Evolutionary conservation across 2,113 vertebrate genomes (phyloP), one percentile per base, ranked within the genome.

Genomic region (Pygoscelis antarcticus): DNA sequence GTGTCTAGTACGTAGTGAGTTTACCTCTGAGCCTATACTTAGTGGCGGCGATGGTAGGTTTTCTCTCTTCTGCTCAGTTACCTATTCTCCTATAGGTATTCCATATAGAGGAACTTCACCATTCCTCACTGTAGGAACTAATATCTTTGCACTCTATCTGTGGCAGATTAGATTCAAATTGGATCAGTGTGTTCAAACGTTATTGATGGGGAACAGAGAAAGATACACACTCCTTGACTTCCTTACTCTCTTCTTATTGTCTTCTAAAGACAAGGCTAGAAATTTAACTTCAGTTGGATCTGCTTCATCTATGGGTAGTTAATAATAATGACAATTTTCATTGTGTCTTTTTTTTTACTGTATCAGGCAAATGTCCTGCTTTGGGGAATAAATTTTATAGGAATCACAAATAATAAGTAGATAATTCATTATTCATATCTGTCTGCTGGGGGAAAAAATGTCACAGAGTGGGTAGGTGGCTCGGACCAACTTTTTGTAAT

Each of bases 351-450:
- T 69, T n/a, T 77, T 49, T 80, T 9, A 26, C 23, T 92, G 6
- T 90, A 38, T 90, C 62, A 52, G 42, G 51, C 51, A 93, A 60
- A 82, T 91, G 38, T 84, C 13, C 4, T 82, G 52, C 82, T 94
- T 94, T 91, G 52, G 34, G 76, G 49, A 95, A 87, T 84, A 34
- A 79, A 79, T 49, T 68, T 89, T 64, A 49, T 68, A 83, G 69
- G 42, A 80, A 83, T 87, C 55, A 54, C 0, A 14, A 90, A 78
- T 90, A 90, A 29, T 62, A 84, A 94, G 85, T 83, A 85, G 51
- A 12, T 57, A 76, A 87, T 93, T 94, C 57, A 79, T 95, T 93
- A 91, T 93, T 96, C 70, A 64, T 96, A 30, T 71, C 52, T 84
- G 14, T 87, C 57, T 89, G 20, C 47, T 70, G 69, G 46, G 49